Conservation (phyloP, 2,888 invertebrate genomes). For the Drosophila prostipennis region DNA sequence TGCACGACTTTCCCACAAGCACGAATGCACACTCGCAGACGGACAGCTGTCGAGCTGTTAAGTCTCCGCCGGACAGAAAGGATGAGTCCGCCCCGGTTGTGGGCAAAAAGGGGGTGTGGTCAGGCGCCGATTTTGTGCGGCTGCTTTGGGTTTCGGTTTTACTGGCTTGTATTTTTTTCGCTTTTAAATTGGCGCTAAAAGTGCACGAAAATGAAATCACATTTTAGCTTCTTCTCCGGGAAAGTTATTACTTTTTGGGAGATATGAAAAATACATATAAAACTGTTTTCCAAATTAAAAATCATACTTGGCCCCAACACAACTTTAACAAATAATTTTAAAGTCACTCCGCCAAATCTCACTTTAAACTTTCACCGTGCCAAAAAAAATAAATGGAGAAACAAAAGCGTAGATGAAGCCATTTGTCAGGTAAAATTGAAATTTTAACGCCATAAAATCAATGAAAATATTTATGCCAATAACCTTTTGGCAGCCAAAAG, state of each 20-base stretch:
- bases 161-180: constrained; percentile 30
- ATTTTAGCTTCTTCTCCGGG: constrained; percentile 3
- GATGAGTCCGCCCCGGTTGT: constrained; percentile 48
- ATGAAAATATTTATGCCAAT: constrained; percentile 69
- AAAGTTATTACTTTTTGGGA: neutral
- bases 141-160: constrained; percentile 43
- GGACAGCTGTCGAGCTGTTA: constrained; percentile 64
- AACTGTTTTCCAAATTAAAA: neutral
- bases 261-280: neutral
- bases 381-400: neutral
- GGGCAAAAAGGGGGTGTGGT: constrained; percentile 42
- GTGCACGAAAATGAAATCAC: constrained; percentile 13
- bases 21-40: constrained; percentile 30
- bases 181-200: constrained; percentile 5
- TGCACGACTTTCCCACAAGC: constrained; percentile 11
- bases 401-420: constrained; percentile 3
- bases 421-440: constrained; percentile 43
- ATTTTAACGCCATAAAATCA: constrained; percentile 63
- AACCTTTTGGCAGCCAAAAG: constrained; percentile 49
- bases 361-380: neutral
- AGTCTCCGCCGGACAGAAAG: constrained; percentile 57
- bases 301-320: no score
- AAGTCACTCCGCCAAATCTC: neutral
- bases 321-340: neutral
- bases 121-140: constrained; percentile 56